Evolutionary conservation across 1,140 invertebrate species (phyloP).

Genomic region (Lanistes nyassanus): DNA sequence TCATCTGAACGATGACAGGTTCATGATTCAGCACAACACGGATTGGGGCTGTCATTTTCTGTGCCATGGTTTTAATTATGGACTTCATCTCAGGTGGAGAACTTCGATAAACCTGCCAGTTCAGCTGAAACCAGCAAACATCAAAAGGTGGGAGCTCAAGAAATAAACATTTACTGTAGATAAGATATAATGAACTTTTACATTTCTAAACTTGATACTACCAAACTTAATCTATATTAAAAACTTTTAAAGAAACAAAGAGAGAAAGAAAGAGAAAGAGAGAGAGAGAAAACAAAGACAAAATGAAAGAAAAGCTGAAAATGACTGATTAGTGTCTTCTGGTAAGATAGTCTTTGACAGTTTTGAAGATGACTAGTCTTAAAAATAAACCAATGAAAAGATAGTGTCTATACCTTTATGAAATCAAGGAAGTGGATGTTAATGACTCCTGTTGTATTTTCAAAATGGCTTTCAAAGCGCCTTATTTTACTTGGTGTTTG

Average conservation of each 20-base stretch:
- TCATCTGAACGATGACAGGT: conserved; percentile 67
- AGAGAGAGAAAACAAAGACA: no score
- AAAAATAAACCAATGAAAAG: conserved; percentile 6
- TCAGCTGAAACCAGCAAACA: conserved; percentile 43
- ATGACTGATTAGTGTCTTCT: no score
- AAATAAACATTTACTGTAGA: no score
- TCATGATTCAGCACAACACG: conserved; percentile 55
- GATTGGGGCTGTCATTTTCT: conserved; percentile 32
- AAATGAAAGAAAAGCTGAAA: no score
- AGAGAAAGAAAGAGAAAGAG: no score
- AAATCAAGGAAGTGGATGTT: conserved; percentile 68
- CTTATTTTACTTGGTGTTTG: conserved; percentile 78
- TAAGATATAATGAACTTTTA: no score
- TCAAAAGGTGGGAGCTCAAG: no score
- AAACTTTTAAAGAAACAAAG: no score
- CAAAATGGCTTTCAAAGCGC: conserved; percentile 83
- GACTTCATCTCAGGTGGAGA: conserved; percentile 39
- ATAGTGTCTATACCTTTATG: conserved; percentile 68
- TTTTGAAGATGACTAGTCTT: no score
- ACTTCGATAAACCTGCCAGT: conserved; percentile 15
- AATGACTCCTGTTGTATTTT: conserved; percentile 69
- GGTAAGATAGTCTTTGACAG: no score
- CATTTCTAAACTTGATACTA: no score
- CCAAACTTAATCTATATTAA: no score
- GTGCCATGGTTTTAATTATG: conserved; percentile 33